Evolutionary conservation across 2,113 vertebrate genomes (phyloP).

Genomic region (Hystrix cristata): DNA sequence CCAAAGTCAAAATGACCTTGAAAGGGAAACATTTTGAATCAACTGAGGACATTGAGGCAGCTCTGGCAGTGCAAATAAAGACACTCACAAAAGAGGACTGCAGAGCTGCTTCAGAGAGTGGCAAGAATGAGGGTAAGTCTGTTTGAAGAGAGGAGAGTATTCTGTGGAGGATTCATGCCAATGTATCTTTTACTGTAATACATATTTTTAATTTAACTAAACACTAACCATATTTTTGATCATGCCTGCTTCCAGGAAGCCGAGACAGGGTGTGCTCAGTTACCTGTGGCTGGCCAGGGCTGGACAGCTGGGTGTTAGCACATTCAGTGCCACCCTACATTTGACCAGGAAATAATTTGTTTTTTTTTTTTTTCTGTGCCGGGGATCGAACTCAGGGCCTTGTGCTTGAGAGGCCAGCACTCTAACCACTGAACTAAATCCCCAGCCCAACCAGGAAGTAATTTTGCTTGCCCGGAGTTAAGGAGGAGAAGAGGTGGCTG

Average conservation of each 20-base stretch:
- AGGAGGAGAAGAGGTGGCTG: background rate
- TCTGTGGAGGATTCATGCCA: background rate
- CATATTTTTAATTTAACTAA: background rate
- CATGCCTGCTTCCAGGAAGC: background rate
- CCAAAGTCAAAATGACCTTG: background rate
- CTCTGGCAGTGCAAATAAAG: background rate
- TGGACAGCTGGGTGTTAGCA: fast-evolving
- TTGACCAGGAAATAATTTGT: background rate
- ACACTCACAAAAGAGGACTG: background rate
- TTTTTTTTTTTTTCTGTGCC: too few species aligned
- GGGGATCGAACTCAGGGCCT: too few species aligned
- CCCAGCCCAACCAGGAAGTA: background rate
- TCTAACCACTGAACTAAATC: too few species aligned
- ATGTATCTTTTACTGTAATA: background rate
- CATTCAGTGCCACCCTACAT: fast-evolving
- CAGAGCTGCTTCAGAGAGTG: background rate
- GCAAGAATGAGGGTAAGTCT: background rate
- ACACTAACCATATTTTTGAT: background rate
- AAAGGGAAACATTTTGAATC: background rate
- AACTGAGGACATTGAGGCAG: background rate
- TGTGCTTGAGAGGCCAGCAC: too few species aligned
- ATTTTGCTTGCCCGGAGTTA: background rate
- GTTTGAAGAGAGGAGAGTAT: background rate
- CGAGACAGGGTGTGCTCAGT: background rate
- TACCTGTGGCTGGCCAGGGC: background rate